phyloP scores from a whole-genome alignment of 2,888 invertebrate genomes.

The Carabus problematicus region DNA sequence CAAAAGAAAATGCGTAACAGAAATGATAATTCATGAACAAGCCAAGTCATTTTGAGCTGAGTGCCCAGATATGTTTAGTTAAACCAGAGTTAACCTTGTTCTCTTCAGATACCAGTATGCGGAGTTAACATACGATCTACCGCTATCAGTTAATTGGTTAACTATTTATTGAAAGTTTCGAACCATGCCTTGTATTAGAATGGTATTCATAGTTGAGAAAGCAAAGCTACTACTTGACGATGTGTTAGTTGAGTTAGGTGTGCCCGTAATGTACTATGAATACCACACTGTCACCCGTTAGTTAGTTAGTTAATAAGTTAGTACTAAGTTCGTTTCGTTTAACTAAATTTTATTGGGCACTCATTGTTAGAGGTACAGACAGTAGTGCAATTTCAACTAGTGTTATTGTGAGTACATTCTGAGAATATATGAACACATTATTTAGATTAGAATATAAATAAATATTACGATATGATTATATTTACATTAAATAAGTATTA shows the following conservation, averaged over 20 bases:
- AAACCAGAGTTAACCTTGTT: conserved; percentile 42
- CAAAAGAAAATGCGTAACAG: conserved; percentile 48
- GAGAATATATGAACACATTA: conserved; percentile 31
- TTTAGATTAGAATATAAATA: conserved; percentile 26
- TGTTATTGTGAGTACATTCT: conserved; percentile 38
- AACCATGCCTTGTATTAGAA: conserved; percentile 59
- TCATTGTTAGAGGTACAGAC: conserved; percentile 48
- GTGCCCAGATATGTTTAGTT: conserved; percentile 59
- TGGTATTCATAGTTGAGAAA: conserved; percentile 42
- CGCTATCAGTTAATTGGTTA: background rate
- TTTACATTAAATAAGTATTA: conserved; percentile 39
- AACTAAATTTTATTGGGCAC: conserved; percentile 61
- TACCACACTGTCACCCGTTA: conserved; percentile 33
- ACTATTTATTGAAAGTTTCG: conserved; percentile 49
- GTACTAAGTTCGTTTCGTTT: conserved; percentile 53
- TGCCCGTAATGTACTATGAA: conserved; percentile 45
- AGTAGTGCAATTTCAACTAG: conserved; percentile 40
- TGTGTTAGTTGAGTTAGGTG: conserved; percentile 31
- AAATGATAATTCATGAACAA: conserved; percentile 45
- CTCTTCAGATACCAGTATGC: background rate
- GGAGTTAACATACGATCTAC: too few relatives aligned
- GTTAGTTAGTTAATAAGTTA: conserved; percentile 52
- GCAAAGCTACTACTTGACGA: conserved; percentile 34
- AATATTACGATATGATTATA: conserved; percentile 21
- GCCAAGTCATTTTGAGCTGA: conserved; percentile 53